Evolutionary conservation across 2,113 vertebrate genomes (phyloP).

Genomic region (Syngnathus scovelli): DNA sequence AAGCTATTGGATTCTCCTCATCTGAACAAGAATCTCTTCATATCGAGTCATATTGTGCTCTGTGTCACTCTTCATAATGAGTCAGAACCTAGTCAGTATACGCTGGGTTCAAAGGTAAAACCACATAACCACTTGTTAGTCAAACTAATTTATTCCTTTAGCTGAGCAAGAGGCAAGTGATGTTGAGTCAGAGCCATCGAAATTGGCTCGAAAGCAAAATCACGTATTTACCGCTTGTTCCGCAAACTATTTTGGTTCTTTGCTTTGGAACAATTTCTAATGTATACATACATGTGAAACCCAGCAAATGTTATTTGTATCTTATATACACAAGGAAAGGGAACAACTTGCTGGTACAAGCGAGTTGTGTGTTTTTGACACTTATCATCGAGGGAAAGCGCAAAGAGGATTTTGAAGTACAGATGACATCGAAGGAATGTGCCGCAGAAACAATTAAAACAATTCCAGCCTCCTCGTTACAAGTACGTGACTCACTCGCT

Average conservation of each 20-base stretch:
- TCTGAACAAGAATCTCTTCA: not conserved
- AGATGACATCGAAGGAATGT: conserved; percentile 1
- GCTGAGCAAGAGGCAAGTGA: not conserved
- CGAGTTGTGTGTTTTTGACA: not conserved
- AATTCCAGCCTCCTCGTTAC: not conserved
- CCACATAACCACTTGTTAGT: not conserved
- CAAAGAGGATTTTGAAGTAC: not conserved
- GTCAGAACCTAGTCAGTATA: not conserved
- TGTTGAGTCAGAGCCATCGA: not conserved
- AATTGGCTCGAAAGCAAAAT: not conserved
- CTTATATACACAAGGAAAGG: not conserved
- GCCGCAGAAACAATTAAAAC: conserved; percentile 5
- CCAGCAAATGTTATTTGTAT: not conserved
- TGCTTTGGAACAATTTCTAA: not conserved
- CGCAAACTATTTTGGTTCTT: not conserved
- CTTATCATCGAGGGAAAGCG: not conserved
- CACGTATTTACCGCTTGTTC: not conserved
- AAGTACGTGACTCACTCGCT: conserved; percentile 1
- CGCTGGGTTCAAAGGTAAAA: not conserved
- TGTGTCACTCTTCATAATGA: no score
- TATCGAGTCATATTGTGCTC: not conserved
- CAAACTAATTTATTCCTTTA: not conserved
- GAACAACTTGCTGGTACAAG: not conserved
- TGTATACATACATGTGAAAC: not conserved
- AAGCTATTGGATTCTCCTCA: not conserved